Percentiles rank a stretch among this genome's conserved stretches.
These are phyloP conservation scores for Pandion haliaetus DNA, from an alignment of 2,113 vertebrate species.

Conservation along the genomic window DNA sequence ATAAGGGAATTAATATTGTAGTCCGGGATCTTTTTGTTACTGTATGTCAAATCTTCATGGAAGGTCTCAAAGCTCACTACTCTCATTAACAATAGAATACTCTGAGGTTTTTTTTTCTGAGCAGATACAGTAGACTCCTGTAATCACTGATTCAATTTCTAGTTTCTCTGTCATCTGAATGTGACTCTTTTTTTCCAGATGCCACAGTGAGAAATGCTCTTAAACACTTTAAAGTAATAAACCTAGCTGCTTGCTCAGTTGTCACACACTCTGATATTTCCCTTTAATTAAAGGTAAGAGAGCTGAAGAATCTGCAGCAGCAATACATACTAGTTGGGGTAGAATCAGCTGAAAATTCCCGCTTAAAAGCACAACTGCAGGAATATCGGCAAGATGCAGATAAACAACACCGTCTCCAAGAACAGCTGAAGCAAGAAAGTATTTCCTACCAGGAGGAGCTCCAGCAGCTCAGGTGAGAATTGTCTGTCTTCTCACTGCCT, in stretches of 20 bases:
- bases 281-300: slow-evolving; percentile 78
- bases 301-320: slow-evolving; percentile 81
- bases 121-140: neutral
- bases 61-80: neutral
- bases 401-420: slow-evolving; percentile 63
- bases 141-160: neutral
- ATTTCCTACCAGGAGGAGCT: slow-evolving; percentile 61
- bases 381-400: slow-evolving; percentile 66
- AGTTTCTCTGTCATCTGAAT: neutral
- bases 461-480: slow-evolving; percentile 75
- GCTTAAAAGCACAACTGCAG: slow-evolving; percentile 73
- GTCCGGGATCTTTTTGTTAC: neutral
- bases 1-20: neutral
- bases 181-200: neutral
- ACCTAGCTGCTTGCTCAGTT: neutral
- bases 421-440: slow-evolving; percentile 61
- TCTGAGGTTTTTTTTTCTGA: neutral
- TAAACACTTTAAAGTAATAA: neutral
- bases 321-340: slow-evolving; percentile 78
- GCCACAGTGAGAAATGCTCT: neutral
- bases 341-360: slow-evolving; percentile 80
- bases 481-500: neutral
- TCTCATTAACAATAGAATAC: neutral
- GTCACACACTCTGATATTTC: neutral
- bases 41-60: neutral